Evolutionary conservation across 2,113 vertebrate genomes (phyloP).

Genomic region (Hyperoodon ampullatus): DNA sequence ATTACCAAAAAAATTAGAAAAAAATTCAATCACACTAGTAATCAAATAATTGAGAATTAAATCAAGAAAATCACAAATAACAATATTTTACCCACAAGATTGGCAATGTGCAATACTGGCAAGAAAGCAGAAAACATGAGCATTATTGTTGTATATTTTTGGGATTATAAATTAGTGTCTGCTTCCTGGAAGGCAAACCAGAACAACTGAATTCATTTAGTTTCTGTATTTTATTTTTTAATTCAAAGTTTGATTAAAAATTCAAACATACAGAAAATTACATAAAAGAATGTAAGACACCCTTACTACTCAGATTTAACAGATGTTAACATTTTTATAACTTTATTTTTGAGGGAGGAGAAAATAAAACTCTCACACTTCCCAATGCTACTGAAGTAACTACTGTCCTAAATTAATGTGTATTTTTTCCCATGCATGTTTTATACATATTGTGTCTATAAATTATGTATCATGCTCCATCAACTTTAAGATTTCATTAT

Average conservation of each 20-base stretch:
- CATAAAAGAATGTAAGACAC: background rate
- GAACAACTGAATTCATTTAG: background rate
- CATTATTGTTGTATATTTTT: background rate
- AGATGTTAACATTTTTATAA: background rate
- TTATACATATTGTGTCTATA: background rate
- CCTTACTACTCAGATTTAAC: background rate
- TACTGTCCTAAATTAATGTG: background rate
- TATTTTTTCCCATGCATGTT: background rate
- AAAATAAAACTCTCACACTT: background rate
- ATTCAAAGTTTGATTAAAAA: conserved; percentile 12
- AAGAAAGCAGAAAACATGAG: background rate
- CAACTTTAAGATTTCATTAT: background rate
- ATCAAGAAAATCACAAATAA: background rate
- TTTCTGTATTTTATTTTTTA: background rate
- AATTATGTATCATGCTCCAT: background rate
- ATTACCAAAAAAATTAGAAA: background rate
- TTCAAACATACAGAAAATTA: background rate
- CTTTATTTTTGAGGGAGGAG: background rate
- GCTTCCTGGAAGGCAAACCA: conserved; percentile 12
- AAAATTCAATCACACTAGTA: background rate
- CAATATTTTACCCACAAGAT: background rate
- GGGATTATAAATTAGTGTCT: background rate
- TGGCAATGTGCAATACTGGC: background rate
- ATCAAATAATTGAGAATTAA: conserved; percentile 1
- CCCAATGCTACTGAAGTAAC: background rate